Base-by-base conservation (phyloP, 64 coral and sea anemone species). In the Catalaphyllia jardinei region DNA sequence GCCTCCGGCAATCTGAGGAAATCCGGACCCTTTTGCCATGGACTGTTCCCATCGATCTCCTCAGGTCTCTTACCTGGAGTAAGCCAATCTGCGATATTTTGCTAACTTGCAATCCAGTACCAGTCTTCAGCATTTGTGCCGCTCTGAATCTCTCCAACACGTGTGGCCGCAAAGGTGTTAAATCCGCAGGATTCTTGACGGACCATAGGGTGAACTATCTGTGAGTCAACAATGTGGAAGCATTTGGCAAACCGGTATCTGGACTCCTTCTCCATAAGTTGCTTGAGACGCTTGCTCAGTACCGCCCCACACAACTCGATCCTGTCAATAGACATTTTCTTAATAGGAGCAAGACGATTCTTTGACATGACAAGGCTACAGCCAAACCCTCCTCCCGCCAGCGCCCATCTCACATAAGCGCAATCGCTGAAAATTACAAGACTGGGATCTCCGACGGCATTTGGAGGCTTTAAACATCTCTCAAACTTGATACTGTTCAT, bases 111-210 rank as follows among this genome's bases (percentile, higher is more conserved):
- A 5, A 49, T 31, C 82, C 82, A 92, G 28, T 87, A 87, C 90
- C 82, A 87, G 29, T 93, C 63, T n/a, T 60, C 25, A 2, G 31
- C 60, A 3, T 86, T 79, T n/a, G 91, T 87, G 1, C 35, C 59
- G 16, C 87, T 65, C 50, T 62, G 91, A n/a, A 93, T 93, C 62
- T 93, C 84, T n/a, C 91, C 91, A 6, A 93, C 61, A 5, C 91
- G 73, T 18, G 84, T 79, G 5, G 83, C 91, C 31, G 62, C 83
- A 42, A 87, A 93, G 2, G 84, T 88, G 50, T 93, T 88, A 57
- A 80, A 93, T 46, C 91, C 91, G 31, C 82, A 87, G 2, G 90
- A 92, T 50, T 92, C 73, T 60, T 87, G 71, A 31, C 87, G 82
- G 12, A 86, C 29, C 90, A 87, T 78, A 0, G 31, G 31, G 20